Base-by-base conservation (phyloP, 2,888 invertebrate species). In the Melikaiella ostensackeni region DNA sequence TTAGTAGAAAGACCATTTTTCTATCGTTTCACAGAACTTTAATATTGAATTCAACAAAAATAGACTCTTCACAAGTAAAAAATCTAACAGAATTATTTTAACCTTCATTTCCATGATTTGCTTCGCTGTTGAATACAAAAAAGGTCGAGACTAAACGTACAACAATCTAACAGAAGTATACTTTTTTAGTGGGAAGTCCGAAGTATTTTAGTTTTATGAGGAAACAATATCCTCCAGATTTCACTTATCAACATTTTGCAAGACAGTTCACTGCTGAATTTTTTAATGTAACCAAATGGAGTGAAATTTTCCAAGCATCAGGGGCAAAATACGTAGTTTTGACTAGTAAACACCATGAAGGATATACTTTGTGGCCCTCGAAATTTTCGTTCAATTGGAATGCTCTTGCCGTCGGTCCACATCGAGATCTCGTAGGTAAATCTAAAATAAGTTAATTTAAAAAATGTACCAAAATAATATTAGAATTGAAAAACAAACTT, bases 221-320 rank as follows among this genome's bases (percentile, higher is more conserved):
- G 42, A 92, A 94, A 46, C 97, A 97, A 88, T 98, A 97, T 91
- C 95, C 95, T 76, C 97, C 97, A 3, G 94, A 93, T 74, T 98
- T 97, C 87, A 95, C 96, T 0, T 99, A 99, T 91, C 97, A 97
- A 88, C 97, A 98, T 78, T 98, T 99, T 92, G 98, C 96, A 0
- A 94, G 94, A 30, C 94, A 96, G 88, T 98, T 99, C 86, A 97
- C 95, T 1, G 97, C 98, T 0, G 97, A 98, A 90, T 96, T 98
- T 87, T 99, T 96, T 88, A 94, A 98, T 89, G 95, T 98, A 0
- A 92, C 94, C 0, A 92, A 95, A 85, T 99, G 98, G 98, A 97
- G 97, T 0, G 92, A 95, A 75, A 92, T 98, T 13, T 97, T 99
- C 86, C 91, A 93, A 73, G 94, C 95, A 79, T 95, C 98, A 59